phyloP scores from a whole-genome alignment of 2,888 invertebrate genomes.

The Tineola bisselliella region DNA sequence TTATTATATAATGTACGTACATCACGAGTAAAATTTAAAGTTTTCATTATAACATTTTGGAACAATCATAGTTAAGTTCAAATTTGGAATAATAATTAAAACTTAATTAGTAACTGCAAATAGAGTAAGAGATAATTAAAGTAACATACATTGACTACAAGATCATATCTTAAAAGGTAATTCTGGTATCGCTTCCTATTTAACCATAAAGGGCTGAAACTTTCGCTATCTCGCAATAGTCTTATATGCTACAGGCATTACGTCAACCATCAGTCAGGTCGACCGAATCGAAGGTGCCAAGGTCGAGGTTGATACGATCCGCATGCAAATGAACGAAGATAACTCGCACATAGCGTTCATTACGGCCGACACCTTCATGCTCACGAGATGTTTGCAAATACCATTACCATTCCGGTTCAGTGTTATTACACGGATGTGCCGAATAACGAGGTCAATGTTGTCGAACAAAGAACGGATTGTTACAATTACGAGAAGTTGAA shows the following conservation, averaged over 20 bases:
- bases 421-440: conserved; percentile 52
- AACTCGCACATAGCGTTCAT: conserved; percentile 45
- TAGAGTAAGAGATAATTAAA: neutral
- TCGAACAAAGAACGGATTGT: neutral
- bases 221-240: conserved; percentile 27
- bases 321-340: conserved; percentile 61
- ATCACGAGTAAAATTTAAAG: neutral
- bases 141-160: neutral
- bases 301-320: conserved; percentile 54
- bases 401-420: conserved; percentile 46
- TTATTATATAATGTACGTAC: no score
- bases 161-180: neutral
- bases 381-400: conserved; percentile 34
- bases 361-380: conserved; percentile 41
- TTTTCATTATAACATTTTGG: neutral
- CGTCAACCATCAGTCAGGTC: conserved; percentile 19
- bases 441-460: conserved; percentile 52
- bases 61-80: neutral
- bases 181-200: conserved; percentile 14
- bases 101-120: neutral
- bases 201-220: conserved; percentile 20
- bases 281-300: conserved; percentile 52
- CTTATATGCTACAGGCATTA: neutral
- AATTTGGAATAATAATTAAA: neutral
- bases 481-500: neutral